Conservation (phyloP, 2,888 invertebrate genomes). For the Ashinkailepas kermadecensis region DNA sequence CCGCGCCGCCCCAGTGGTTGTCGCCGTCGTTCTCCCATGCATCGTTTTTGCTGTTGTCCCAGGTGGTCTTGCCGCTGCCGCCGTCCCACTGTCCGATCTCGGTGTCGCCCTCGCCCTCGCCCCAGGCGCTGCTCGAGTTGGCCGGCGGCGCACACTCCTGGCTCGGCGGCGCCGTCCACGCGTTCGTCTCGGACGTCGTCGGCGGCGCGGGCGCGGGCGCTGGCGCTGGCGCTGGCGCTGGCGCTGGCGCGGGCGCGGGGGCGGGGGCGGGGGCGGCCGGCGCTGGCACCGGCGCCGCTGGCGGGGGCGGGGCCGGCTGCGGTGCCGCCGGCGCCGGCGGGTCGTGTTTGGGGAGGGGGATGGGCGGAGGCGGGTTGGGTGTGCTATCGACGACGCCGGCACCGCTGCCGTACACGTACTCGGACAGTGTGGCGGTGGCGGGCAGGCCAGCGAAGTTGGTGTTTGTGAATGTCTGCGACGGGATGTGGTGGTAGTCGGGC, state of each 20-base stretch:
- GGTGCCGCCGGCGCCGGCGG: conserved; percentile 23
- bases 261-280: not conserved
- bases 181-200: too few relatives aligned
- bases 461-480: conserved; percentile 77
- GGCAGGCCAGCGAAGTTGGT: conserved; percentile 56
- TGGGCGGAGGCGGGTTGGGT: conserved; percentile 33
- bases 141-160: not conserved
- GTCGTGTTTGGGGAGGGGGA: conserved; percentile 30
- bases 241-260: not conserved
- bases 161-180: not conserved
- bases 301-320: not conserved
- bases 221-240: not conserved
- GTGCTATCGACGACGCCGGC: conserved; percentile 34
- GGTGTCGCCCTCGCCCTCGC: conserved; percentile 29
- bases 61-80: conserved; percentile 17
- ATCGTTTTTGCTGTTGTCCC: conserved; percentile 13
- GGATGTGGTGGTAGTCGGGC: conserved; percentile 37
- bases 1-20: not conserved
- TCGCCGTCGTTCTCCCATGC: not conserved
- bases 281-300: not conserved
- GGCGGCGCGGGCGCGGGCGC: too few relatives aligned
- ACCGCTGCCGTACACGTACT: conserved; percentile 22
- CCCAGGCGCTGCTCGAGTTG: conserved; percentile 13
- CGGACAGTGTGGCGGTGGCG: not conserved
- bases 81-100: conserved; percentile 27